Evolutionary conservation across 2,888 invertebrate species (phyloP).

Genomic region (Agriotes lineatus): DNA sequence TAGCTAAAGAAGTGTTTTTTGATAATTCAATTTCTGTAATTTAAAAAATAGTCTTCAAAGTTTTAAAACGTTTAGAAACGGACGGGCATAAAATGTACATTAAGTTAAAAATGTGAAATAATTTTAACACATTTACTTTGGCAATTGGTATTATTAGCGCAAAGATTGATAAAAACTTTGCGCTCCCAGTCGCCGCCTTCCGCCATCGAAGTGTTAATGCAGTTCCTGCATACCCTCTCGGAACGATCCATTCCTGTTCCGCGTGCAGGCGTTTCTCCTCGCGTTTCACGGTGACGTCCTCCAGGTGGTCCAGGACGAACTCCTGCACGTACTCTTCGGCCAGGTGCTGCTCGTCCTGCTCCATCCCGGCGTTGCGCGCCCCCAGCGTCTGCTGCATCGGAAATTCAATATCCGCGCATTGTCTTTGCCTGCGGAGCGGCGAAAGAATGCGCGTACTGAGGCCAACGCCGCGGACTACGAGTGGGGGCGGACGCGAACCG

Average conservation of each 20-base stretch:
- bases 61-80: too few relatives aligned
- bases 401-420: constrained; percentile 39
- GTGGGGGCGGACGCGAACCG: constrained; percentile 61
- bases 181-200: constrained; percentile 20
- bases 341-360: constrained; percentile 77
- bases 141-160: too few relatives aligned
- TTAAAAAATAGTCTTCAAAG: too few relatives aligned
- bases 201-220: constrained; percentile 53
- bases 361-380: constrained; percentile 68
- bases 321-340: constrained; percentile 93
- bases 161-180: constrained; percentile 64
- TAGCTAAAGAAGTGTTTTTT: too few relatives aligned
- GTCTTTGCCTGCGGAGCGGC: constrained; percentile 64
- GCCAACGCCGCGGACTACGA: constrained; percentile 70
- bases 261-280: constrained; percentile 70
- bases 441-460: constrained; percentile 70
- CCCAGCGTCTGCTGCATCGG: constrained; percentile 50
- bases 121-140: too few relatives aligned
- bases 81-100: too few relatives aligned
- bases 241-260: constrained; percentile 51
- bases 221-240: constrained; percentile 47
- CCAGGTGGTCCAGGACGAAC: constrained; percentile 90
- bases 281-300: constrained; percentile 86
- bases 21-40: too few relatives aligned
- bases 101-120: too few relatives aligned